Conservation (phyloP, 2,113 vertebrate species). For the Pyxicephalus adspersus region DNA sequence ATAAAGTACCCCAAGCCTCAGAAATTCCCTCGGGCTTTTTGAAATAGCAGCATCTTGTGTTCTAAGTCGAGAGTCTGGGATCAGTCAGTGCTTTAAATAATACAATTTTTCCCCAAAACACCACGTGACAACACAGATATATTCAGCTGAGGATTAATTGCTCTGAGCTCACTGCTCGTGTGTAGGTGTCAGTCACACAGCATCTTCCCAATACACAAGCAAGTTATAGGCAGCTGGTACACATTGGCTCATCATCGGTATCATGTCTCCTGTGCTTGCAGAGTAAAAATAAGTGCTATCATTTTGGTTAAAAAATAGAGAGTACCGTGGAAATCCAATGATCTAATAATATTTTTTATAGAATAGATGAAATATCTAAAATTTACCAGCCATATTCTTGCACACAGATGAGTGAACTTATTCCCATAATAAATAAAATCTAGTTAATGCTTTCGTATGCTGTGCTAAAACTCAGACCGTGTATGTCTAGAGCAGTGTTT, state of each 20-base stretch:
- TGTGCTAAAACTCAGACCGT: too few relatives aligned
- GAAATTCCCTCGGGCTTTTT: slow-evolving; percentile 39
- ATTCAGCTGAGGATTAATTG: slow-evolving; percentile 40
- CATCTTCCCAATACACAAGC: slow-evolving; percentile 14
- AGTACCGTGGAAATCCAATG: too few relatives aligned
- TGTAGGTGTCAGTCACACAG: slow-evolving; percentile 50
- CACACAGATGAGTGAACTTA: too few relatives aligned
- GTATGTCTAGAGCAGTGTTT: too few relatives aligned
- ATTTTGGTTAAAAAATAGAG: background rate
- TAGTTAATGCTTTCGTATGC: too few relatives aligned
- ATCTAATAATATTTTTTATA: too few relatives aligned
- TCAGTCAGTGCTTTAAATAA: slow-evolving; percentile 49
- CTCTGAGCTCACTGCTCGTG: slow-evolving; percentile 25
- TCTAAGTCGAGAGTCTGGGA: slow-evolving; percentile 38
- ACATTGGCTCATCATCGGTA: slow-evolving; percentile 42
- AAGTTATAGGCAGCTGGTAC: slow-evolving; percentile 41
- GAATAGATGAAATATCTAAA: too few relatives aligned
- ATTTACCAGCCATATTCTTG: too few relatives aligned
- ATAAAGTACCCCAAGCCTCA: slow-evolving; percentile 40
- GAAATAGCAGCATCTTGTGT: slow-evolving; percentile 34
- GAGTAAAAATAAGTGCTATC: slow-evolving; percentile 10
- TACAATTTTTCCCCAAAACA: slow-evolving; percentile 45
- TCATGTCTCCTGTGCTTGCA: background rate
- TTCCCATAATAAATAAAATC: too few relatives aligned
- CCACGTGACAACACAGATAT: slow-evolving; percentile 17